Conservation (phyloP, 2,797 vertebrate genomes). For the Falco naumanni region DNA sequence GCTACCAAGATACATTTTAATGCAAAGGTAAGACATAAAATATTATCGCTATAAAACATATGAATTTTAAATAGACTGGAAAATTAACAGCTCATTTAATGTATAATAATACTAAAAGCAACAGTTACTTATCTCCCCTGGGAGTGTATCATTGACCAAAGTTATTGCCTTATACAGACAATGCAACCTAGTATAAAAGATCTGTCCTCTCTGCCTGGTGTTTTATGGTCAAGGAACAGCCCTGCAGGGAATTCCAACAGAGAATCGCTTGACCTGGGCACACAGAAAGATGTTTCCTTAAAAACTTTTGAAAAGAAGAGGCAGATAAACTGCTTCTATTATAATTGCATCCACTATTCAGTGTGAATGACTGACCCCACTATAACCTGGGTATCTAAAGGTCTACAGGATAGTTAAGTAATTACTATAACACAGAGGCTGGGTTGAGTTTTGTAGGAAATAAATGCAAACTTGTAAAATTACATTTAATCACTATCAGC, state of each 20-base stretch:
- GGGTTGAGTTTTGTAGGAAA: background rate
- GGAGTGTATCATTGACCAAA: background rate
- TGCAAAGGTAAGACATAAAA: background rate
- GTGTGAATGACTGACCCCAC: background rate
- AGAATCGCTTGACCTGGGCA: background rate
- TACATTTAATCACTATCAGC: background rate
- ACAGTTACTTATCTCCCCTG: background rate
- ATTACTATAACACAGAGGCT: background rate
- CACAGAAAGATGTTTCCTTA: slow-evolving; percentile 11
- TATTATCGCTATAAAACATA: background rate
- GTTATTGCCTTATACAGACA: background rate
- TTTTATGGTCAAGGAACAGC: slow-evolving; percentile 17
- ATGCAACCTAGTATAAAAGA: background rate
- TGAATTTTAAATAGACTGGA: background rate
- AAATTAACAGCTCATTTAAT: slow-evolving; percentile 18
- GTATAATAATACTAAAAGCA: background rate
- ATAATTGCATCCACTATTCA: background rate
- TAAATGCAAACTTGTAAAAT: slow-evolving; percentile 18
- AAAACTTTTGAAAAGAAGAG: slow-evolving; percentile 6
- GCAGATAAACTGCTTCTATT: background rate
- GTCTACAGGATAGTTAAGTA: background rate
- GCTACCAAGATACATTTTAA: background rate
- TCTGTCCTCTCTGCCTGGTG: slow-evolving; percentile 32
- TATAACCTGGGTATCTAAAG: slow-evolving; percentile 13
- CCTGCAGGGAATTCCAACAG: background rate